Base-by-base conservation (phyloP, 1,140 invertebrate species). In the Ctenoplectra terminalis region DNA sequence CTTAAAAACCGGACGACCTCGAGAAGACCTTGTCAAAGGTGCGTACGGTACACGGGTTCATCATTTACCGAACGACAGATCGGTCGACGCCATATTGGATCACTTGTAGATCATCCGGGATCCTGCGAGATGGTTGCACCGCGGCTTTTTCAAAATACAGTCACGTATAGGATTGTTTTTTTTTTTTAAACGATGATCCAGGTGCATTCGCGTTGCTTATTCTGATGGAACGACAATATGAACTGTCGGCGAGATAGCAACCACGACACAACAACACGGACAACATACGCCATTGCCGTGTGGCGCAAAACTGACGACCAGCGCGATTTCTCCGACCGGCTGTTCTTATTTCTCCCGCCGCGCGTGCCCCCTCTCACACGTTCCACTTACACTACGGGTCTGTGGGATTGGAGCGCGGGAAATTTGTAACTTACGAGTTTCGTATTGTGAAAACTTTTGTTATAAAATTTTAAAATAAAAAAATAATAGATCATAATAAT, bases 71-170 rank as follows among this genome's bases (percentile, higher is more conserved):
- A 92, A 94, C 88, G 93, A 93, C 88, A 94, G 91, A 92, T 94
- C 93, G 88, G 92, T 93, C 88, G 93, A 92, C 92, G 93, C 93
- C 93, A 93, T 94, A 88, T 94, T 94, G 92, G 88, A 89, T 92
- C 88, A 90, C 87, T 91, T 70, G 87, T 88, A 82, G 90, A 90
- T 92, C 90, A 92, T 91, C 89, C 88, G 88, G 86, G 83, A 88
- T 85, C 77, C 60, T 69, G 56, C 63, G 26, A 82, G 82, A 71
- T 81, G 66, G 71, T 78, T 58, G 67, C 56, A 56, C 56, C 15
- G 54, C 71, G 69, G 17, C 43, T 77, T 61, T 48, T 74, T 26
- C 20, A 70, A 72, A 58, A 58, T 66, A 75, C 50, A 63, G 46
- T 58, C 50, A 26, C 29, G 64, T 74, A 23, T 11, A 26, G 20